Evolutionary conservation across 2,113 vertebrate species (phyloP).

Genomic region (Polypterus senegalus): DNA sequence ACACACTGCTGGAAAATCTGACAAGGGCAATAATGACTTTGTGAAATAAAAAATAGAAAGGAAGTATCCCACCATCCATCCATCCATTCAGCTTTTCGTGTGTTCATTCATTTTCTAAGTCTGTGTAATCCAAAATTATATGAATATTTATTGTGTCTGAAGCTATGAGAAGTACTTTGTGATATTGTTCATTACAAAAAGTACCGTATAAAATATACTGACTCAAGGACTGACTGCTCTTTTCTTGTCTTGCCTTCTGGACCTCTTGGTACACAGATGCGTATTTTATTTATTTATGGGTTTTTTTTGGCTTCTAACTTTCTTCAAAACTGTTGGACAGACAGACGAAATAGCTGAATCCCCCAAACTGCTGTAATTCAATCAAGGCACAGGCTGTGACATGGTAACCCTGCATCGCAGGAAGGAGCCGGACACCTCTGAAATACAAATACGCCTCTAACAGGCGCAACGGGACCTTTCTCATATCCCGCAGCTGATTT

Average conservation of each 20-base stretch:
- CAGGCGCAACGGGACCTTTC: conserved; percentile 50
- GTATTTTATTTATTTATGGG: conserved; percentile 3
- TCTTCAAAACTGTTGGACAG: conserved; percentile 25
- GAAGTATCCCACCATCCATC: too few relatives aligned
- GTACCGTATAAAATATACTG: not conserved
- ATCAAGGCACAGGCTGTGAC: conserved; percentile 56
- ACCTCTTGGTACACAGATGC: conserved; percentile 4
- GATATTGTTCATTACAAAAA: not conserved
- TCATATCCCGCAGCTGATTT: conserved; percentile 49
- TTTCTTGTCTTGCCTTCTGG: not conserved
- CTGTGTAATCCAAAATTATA: not conserved
- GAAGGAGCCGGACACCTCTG: conserved; percentile 37
- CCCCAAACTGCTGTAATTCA: conserved; percentile 65
- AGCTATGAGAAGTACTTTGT: too few relatives aligned
- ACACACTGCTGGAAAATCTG: too few relatives aligned
- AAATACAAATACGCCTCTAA: conserved; percentile 60
- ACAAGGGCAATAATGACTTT: too few relatives aligned
- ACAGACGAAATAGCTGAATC: conserved; percentile 44
- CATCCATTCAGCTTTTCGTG: not conserved
- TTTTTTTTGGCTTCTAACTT: conserved; percentile 33
- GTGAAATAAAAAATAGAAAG: too few relatives aligned
- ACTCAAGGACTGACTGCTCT: not conserved
- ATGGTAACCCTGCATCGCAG: conserved; percentile 44
- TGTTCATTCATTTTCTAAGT: not conserved
- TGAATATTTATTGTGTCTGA: not conserved